Evolutionary conservation across 2,797 vertebrate genomes (phyloP).

Genomic region (Epinephelus coioides): DNA sequence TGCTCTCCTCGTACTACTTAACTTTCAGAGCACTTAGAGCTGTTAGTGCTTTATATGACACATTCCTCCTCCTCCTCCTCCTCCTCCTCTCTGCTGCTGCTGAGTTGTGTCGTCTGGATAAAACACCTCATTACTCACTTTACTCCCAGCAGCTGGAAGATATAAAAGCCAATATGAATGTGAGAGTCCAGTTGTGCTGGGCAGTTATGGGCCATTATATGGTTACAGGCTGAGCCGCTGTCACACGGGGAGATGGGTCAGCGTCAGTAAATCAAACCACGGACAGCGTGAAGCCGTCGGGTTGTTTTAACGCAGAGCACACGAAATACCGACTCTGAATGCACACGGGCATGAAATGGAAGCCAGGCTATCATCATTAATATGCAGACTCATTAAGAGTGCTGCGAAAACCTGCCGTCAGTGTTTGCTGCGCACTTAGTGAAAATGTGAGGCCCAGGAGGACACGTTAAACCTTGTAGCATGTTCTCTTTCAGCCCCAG

Average conservation of each 20-base stretch:
- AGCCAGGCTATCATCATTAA: constrained; percentile 20
- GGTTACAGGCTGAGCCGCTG: constrained; percentile 37
- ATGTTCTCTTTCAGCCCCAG: not conserved
- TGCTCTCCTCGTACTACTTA: constrained; percentile 8
- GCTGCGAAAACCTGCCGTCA: constrained; percentile 8
- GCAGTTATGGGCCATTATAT: constrained; percentile 63
- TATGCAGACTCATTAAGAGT: constrained; percentile 44
- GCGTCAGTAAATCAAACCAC: constrained; percentile 35
- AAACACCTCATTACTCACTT: constrained; percentile 73
- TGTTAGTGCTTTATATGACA: constrained; percentile 23
- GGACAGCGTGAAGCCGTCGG: not conserved
- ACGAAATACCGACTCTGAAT: not conserved
- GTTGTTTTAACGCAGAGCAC: constrained; percentile 23
- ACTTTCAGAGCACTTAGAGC: constrained; percentile 30
- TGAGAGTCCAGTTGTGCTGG: constrained; percentile 54
- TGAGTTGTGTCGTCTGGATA: constrained; percentile 53
- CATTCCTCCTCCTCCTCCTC: constrained; percentile 3
- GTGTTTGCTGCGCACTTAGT: not conserved
- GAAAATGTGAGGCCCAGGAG: not conserved
- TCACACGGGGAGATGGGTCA: constrained; percentile 42
- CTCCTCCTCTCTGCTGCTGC: constrained; percentile 18
- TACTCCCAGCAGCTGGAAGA: constrained; percentile 70
- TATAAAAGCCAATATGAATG: constrained; percentile 63
- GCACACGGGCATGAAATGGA: constrained; percentile 42
- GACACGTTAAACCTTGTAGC: not conserved